A percentile compares a stretch with the other conserved stretches of the same genome.
Evolutionary conservation across 2,888 invertebrate species (phyloP).

Genomic region (Leptopilina syphax): DNA sequence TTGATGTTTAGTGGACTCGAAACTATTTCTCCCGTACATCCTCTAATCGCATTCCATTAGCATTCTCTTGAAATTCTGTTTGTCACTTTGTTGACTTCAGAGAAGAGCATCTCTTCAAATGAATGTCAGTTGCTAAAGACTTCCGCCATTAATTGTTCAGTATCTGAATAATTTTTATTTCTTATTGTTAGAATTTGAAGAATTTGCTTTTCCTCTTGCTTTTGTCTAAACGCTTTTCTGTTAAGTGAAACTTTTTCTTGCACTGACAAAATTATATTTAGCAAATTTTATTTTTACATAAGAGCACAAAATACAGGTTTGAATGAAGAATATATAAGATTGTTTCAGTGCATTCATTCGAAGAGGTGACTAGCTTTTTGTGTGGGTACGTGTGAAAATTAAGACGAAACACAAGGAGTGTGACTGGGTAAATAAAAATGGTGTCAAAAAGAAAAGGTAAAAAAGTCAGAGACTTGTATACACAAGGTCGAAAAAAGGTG

Average conservation of each 20-base stretch:
- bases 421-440: constrained; percentile 21
- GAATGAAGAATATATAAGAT: no score
- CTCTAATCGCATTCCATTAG: constrained; percentile 28
- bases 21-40: constrained; percentile 12
- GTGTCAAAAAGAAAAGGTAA: constrained; percentile 16
- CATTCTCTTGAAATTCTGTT: constrained; percentile 21
- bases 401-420: background rate
- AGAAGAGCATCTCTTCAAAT: background rate
- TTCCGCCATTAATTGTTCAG: background rate
- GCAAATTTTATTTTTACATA: no score
- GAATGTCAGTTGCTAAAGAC: background rate
- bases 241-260: no score
- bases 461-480: constrained; percentile 31
- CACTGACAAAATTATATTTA: no score
- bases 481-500: constrained; percentile 24
- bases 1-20: constrained; percentile 23
- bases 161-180: background rate
- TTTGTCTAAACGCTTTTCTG: no score
- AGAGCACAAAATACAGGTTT: no score
- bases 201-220: no score
- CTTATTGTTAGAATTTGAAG: no score
- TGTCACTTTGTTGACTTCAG: constrained; percentile 16
- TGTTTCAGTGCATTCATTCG: no score
- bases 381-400: background rate
- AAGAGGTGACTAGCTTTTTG: background rate